phyloP scores from a whole-genome alignment of 2,113 vertebrate species.

The Sinocyclocheilus maitianheensis region DNA sequence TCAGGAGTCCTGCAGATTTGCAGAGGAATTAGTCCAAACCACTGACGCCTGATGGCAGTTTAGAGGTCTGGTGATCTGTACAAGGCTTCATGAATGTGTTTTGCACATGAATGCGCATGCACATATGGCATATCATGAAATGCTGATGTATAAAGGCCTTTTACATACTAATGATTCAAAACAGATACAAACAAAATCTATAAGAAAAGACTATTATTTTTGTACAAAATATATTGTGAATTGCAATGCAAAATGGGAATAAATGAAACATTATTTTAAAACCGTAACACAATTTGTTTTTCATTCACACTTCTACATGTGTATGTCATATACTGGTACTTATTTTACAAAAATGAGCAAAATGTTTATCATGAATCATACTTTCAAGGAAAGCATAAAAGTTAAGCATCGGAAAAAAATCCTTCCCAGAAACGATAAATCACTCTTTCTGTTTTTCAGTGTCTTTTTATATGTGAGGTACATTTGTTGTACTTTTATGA shows the following conservation, averaged over 20 bases:
- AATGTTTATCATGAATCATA: neutral
- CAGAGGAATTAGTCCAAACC: slow-evolving; percentile 16
- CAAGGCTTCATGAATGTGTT: neutral
- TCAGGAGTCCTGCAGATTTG: neutral
- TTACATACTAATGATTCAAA: neutral
- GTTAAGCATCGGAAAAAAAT: neutral
- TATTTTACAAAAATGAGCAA: neutral
- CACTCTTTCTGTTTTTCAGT: neutral
- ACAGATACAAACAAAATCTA: neutral
- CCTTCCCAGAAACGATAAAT: neutral
- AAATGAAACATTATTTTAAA: neutral
- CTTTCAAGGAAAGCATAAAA: neutral
- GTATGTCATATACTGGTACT: neutral
- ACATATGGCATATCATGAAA: neutral
- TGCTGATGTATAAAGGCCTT: neutral
- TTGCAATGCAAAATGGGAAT: neutral
- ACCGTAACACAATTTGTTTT: neutral
- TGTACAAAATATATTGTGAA: neutral
- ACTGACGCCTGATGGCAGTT: slow-evolving; percentile 4
- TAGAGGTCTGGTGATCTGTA: neutral
- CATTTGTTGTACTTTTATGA: neutral
- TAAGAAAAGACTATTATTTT: neutral
- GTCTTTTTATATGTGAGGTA: neutral
- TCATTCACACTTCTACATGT: neutral
- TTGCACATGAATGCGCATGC: neutral